Evolutionary conservation across 92 coral and sea anemone species (phyloP), one percentile per base, ranked within the genome.

Genomic region (Epizoanthus illoricatus): DNA sequence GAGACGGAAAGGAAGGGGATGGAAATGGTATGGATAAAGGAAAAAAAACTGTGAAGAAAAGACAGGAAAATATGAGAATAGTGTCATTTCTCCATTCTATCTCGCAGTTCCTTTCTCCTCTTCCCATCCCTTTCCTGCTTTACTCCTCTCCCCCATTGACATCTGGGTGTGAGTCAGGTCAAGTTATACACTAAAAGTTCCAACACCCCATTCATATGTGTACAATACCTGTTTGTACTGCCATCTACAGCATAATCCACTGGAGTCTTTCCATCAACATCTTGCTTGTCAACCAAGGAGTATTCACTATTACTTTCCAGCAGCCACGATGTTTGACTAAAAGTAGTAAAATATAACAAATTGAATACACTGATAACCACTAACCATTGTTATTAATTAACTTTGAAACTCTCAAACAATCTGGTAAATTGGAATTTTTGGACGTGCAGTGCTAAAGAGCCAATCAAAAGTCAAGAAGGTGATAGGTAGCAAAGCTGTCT

Each of bases 291-390:
- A 58, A 94, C 79, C 75, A 93, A 81, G 23, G 94, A 89, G 24
- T 91, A 85, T n/a, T 73, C 69, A 69, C 92, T 91, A 40, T 80
- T 88, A 62, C 99, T 93, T 74, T 96, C 99, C 16, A 96, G 75
- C 40, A 90, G 55, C 97, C 97, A 96, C 0, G 97, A 91, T n/a
- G 94, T 84, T 71, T 93, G 90, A 79, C 99, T 96, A 81, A 80
- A 43, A 54, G 36, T 20, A 39, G 60, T 80, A 19, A 43, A 5
- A n/a, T 11, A 23, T 5, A 13, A 16, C 4, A 33, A 41, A 42
- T 6, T 74, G 17, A 56, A 56, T 74, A 3, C 33, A 20, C 39
- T 6, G 21, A 11, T 16, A 33, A 64, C 8, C 9, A 20, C 10
- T 3, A 64, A 64, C 19, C 8, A 20, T 64, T 64, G 8, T 64